Evolutionary conservation across 2,797 vertebrate genomes (phyloP), one percentile per base, ranked within the genome.

Genomic region (Dryobates pubescens): DNA sequence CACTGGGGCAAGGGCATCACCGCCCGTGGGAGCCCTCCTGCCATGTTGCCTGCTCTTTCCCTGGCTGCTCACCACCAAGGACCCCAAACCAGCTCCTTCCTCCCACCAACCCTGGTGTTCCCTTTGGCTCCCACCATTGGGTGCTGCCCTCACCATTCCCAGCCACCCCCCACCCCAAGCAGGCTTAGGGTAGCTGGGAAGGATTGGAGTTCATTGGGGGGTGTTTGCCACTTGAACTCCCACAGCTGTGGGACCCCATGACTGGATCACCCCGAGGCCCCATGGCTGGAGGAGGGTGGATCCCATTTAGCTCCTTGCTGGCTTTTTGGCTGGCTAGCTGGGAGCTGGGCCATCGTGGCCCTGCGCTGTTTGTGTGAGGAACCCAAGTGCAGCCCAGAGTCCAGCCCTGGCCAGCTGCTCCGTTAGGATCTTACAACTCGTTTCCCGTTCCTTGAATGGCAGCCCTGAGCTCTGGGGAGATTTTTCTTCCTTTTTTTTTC

Each of bases 391-490:
- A 65, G 92, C 87, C 9, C 92, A 19, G 91, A 94, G 96, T 30
- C 90, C 8, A 9, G 95, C 91, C 87, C 49, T 27, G 78, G 94
- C 95, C 97, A 97, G 97, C 98, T 98, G 97, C 96, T 92, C 93
- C 90, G 95, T 96, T 96, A 94, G 36, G 82, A 72, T 96, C 95
- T 92, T 85, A 92, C 91, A 63, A 76, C 91, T 96, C 74, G 79
- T 96, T 97, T 96, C 92, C 92, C 95, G 95, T 95, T 94, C 81
- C 88, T 94, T 95, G 94, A 96, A 93, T 95, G 91, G 96, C 92
- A 87, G 89, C 0, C 6, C 85, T 94, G 83, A 96, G 93, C 94
- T 92, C 90, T 58, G 89, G 86, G 76, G 91, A 92, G 70, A 82
- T 71, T 89, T 79, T 86, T 86, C n/a, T 17, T 18, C 23, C 18